A percentile compares a stretch with the other conserved stretches of the same genome.
Conservation (phyloP, 2,797 vertebrate genomes). For the Anguilla anguilla region DNA sequence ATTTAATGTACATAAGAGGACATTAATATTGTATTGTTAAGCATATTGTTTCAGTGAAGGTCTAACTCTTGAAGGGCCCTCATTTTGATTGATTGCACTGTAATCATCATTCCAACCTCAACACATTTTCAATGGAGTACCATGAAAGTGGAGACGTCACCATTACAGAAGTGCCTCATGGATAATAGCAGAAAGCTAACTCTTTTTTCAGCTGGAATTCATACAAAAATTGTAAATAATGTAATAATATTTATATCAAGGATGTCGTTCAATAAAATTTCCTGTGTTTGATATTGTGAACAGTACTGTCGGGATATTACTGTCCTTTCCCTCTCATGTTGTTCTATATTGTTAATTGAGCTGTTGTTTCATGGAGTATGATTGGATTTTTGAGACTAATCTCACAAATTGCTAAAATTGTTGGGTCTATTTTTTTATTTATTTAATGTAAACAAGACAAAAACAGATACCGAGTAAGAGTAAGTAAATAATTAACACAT, state of each 20-base stretch:
- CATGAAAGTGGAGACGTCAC: not conserved
- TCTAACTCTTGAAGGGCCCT: not conserved
- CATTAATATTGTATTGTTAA: not conserved
- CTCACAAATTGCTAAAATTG: not conserved
- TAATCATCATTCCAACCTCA: not conserved
- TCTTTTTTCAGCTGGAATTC: not conserved
- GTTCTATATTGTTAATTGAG: not conserved
- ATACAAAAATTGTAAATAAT: not conserved
- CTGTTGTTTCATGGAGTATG: not conserved
- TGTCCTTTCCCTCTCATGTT: not conserved
- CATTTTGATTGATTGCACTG: not conserved
- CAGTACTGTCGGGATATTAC: not conserved
- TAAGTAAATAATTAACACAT: not conserved
- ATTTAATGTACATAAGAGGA: not conserved
- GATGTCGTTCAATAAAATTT: slow-evolving; percentile 14
- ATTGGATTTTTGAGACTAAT: not conserved
- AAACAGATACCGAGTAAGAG: not conserved
- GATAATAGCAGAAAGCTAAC: not conserved
- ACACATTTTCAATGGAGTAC: not conserved
- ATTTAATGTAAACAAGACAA: not conserved
- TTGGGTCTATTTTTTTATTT: not conserved
- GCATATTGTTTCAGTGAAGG: not conserved
- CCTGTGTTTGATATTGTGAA: not conserved
- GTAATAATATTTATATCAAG: slow-evolving; percentile 21
- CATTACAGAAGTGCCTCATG: slow-evolving; percentile 18